Conservation (phyloP, 2,888 invertebrate genomes). For the Euphydryas editha region DNA sequence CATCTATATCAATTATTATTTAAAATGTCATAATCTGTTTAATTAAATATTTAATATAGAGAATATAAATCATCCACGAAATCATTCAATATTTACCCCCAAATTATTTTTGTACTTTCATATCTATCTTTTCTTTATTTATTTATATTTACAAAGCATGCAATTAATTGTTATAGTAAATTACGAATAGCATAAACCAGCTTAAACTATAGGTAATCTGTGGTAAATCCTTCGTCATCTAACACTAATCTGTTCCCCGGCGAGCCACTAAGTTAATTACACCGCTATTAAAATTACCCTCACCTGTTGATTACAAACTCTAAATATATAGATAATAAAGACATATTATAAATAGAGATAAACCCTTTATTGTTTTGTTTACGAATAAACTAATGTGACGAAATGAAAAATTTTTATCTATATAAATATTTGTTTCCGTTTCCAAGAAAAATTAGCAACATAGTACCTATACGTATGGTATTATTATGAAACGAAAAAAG, state of each 20-base stretch:
- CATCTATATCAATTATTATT: too few relatives aligned
- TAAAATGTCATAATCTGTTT: too few relatives aligned
- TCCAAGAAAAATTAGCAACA: too few relatives aligned
- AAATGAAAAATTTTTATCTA: background rate
- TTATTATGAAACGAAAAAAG: too few relatives aligned
- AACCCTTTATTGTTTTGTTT: background rate
- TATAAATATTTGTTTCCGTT: too few relatives aligned
- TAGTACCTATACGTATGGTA: too few relatives aligned
- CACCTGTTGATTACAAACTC: constrained; percentile 54
- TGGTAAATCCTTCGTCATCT: constrained; percentile 52
- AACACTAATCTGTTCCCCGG: constrained; percentile 48
- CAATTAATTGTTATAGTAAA: background rate
- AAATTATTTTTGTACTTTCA: too few relatives aligned
- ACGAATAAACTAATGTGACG: background rate
- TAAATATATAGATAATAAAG: constrained; percentile 14
- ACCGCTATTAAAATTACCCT: constrained; percentile 57
- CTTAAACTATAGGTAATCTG: constrained; percentile 37
- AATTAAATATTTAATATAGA: too few relatives aligned
- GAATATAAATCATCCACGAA: too few relatives aligned
- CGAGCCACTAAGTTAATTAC: constrained; percentile 52
- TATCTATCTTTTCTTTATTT: too few relatives aligned
- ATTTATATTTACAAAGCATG: too few relatives aligned
- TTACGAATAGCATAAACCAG: constrained; percentile 17
- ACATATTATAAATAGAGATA: background rate
- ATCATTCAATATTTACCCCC: too few relatives aligned